Base-by-base conservation (phyloP, 2,888 invertebrate species). In the Synanthedon andrenaeformis region DNA sequence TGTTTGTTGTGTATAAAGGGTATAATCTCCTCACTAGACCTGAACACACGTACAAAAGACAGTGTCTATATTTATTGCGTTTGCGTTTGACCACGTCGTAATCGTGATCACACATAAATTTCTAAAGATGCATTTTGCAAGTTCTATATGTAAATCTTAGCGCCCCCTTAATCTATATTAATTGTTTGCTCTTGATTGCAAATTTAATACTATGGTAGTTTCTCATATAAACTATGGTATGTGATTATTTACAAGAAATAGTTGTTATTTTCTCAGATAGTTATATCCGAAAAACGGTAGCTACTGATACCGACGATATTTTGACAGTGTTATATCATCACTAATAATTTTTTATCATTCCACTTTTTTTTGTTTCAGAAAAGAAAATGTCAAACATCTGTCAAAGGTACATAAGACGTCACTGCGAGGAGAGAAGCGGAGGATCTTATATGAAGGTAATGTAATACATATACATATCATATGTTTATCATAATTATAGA, bases 401-500 rank as follows among this genome's bases (percentile, higher is more conserved):
- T 64, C 80, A 82, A 54, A 75, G 81, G 57, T 86, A 86, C 65
- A 77, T 87, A 51, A 72, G 74, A 52, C 70, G 84, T 10, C 83
- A 77, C 53, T 73, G 77, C 58, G 80, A 78, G 13, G 85, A 84
- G 62, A 79, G 64, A 60, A 72, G 65, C 59, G 81, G 79, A 41
- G 84, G 81, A 1, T 85, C 87, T 4, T 88, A 88, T 53, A 87
- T 88, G 85, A 85, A 86, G 81, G 86, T 85, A 67, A 54, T 59
- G 50, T 5, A n/a, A n/a, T n/a, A n/a, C n/a, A n/a, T n/a, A 23
- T 23, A 4, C 41, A 41, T 42, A 13, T 35, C 14, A 17, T 35
- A 42, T 42, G 13, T 14, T 1, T n/a, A 42, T 45, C 3, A 10
- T 35, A 35, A 35, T 23, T 23, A 23, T 23, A 23, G 4, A 23